phyloP scores from a whole-genome alignment of 2,888 invertebrate genomes.

The Pyrochroa serraticornis region DNA sequence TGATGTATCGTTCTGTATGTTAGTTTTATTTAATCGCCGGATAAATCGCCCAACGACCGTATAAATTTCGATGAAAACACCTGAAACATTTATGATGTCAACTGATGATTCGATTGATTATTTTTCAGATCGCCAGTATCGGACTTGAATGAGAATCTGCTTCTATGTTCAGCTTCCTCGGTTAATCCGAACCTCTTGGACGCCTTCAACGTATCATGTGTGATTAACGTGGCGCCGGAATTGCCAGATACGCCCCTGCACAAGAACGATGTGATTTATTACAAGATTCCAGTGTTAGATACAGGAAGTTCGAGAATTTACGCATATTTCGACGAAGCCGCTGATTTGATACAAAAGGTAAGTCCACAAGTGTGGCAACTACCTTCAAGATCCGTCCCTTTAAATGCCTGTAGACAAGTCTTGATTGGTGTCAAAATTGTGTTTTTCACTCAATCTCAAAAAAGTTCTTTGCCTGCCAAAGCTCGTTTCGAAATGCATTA shows the following conservation, averaged over 20 bases:
- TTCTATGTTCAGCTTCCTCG: constrained; percentile 81
- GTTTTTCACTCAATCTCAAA: background rate
- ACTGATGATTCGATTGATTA: background rate
- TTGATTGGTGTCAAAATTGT: too few species aligned
- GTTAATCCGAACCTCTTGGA: constrained; percentile 72
- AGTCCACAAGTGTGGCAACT: too few species aligned
- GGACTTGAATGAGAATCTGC: constrained; percentile 74
- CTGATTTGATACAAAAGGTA: constrained; percentile 78
- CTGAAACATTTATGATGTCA: constrained; percentile 10
- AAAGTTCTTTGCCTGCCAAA: too few species aligned
- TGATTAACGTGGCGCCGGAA: constrained; percentile 84
- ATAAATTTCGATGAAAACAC: background rate
- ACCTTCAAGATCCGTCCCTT: too few species aligned
- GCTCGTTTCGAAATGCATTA: too few species aligned
- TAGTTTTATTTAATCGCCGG: background rate
- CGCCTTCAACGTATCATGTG: constrained; percentile 73
- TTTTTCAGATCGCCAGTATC: constrained; percentile 58
- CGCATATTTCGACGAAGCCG: constrained; percentile 76
- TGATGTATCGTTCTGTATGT: constrained; percentile 19
- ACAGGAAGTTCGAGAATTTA: constrained; percentile 74
- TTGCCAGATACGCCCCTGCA: constrained; percentile 72
- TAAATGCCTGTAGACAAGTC: too few species aligned
- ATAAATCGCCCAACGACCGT: background rate
- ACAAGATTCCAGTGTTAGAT: constrained; percentile 77
- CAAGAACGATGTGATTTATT: constrained; percentile 60